Conservation (phyloP, 1,140 invertebrate species). For the Bathynomus jamesi region DNA sequence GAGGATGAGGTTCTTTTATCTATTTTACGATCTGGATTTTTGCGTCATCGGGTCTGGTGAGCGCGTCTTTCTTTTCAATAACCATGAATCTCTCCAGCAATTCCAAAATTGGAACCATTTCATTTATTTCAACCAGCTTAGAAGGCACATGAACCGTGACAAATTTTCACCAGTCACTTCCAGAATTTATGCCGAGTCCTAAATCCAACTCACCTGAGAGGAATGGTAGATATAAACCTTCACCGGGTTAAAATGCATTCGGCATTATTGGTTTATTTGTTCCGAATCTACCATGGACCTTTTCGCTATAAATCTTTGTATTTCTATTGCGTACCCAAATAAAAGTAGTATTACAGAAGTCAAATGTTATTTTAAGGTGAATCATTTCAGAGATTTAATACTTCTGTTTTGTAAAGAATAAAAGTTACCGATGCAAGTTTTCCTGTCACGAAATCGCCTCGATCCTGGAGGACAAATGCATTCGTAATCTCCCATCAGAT, state of each 20-base stretch:
- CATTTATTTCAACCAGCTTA: background rate
- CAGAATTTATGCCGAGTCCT: background rate
- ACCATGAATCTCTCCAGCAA: too few species aligned
- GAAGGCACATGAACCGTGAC: background rate
- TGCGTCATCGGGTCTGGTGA: background rate
- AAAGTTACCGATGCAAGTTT: conserved; percentile 46
- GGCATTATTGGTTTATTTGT: too few species aligned
- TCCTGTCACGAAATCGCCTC: conserved; percentile 43
- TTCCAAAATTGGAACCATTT: background rate
- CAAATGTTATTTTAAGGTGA: too few species aligned
- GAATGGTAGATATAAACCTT: background rate
- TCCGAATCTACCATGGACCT: too few species aligned
- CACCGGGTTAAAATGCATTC: conserved; percentile 11
- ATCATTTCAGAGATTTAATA: too few species aligned
- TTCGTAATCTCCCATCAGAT: conserved; percentile 65
- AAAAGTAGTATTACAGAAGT: too few species aligned
- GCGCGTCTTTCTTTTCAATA: background rate
- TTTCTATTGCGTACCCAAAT: too few species aligned
- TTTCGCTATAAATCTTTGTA: too few species aligned
- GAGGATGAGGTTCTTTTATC: background rate
- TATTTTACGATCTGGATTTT: background rate
- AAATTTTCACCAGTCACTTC: background rate
- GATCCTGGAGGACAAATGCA: conserved; percentile 65
- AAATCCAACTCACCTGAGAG: background rate
- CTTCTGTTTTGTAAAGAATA: too few species aligned